Percentiles rank a stretch among this genome's conserved stretches.
Conservation (phyloP, 37 sponge, comb jelly and placozoan genomes). For the Eunapius fragilis region DNA sequence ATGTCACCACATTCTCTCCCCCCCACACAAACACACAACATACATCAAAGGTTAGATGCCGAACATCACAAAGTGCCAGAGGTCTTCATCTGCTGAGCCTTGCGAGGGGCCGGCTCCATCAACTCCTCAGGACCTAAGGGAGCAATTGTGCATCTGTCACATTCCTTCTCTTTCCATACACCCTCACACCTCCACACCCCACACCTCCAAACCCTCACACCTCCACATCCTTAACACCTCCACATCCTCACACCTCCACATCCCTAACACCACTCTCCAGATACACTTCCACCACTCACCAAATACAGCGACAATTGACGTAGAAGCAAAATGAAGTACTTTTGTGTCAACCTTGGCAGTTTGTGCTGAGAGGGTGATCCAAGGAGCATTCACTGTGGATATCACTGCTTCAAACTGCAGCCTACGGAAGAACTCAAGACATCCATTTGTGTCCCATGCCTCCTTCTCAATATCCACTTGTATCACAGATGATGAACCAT, state of each 20-base stretch:
- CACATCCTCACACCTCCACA: not conserved
- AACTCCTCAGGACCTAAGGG: constrained; percentile 37
- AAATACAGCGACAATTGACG: constrained; percentile 61
- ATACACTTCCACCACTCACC: constrained; percentile 53
- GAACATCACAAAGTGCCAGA: not conserved
- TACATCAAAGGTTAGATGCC: no score
- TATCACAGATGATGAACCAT: constrained; percentile 13
- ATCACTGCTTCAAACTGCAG: constrained; percentile 41
- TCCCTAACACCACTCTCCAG: not conserved
- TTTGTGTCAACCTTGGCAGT: constrained; percentile 34
- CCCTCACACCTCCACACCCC: no score
- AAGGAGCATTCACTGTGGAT: not conserved
- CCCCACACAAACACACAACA: no score
- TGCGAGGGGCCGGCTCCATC: constrained; percentile 33
- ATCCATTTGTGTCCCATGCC: constrained; percentile 45
- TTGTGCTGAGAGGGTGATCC: constrained; percentile 53
- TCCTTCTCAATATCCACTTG: constrained; percentile 49
- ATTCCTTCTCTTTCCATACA: not conserved
- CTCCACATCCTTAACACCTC: not conserved
- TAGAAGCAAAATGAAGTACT: constrained; percentile 56
- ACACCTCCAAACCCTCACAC: not conserved
- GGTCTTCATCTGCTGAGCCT: not conserved
- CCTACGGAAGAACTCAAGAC: constrained; percentile 50
- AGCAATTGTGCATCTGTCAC: not conserved
- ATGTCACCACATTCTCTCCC: no score